phyloP scores from a whole-genome alignment of 1,140 invertebrate genomes.

The Heliconius hewitsoni region DNA sequence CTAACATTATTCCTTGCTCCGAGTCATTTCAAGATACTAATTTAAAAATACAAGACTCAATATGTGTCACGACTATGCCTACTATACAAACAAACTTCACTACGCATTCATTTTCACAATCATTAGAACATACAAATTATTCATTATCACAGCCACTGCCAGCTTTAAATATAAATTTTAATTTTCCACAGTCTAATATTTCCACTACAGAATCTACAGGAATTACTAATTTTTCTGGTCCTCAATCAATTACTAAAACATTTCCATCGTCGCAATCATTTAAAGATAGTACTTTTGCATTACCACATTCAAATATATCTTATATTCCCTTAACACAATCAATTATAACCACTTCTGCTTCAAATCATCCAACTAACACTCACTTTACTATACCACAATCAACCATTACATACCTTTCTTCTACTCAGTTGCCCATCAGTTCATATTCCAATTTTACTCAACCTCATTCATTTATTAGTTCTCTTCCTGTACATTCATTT shows the following conservation, averaged over 20 bases:
- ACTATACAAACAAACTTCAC: background rate
- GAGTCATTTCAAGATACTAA: background rate
- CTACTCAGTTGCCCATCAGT: background rate
- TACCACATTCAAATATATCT: background rate
- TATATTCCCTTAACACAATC: background rate
- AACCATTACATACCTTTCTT: background rate
- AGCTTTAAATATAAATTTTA: background rate
- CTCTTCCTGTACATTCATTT: background rate
- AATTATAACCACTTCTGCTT: background rate
- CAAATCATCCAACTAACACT: background rate
- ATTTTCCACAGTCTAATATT: background rate
- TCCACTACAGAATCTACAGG: background rate
- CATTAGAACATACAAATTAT: background rate
- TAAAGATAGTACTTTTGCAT: background rate
- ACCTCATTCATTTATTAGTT: background rate
- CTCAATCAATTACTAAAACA: background rate
- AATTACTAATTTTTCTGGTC: background rate
- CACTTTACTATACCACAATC: background rate
- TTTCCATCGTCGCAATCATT: background rate
- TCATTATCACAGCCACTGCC: background rate
- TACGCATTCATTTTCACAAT: background rate
- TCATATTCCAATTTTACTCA: background rate
- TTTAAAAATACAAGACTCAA: background rate
- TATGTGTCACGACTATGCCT: background rate
- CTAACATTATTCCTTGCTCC: background rate